A percentile compares a stretch with the other conserved stretches of the same genome.
Evolutionary conservation across 1,140 invertebrate species (phyloP).

Genomic region (Ctenoplectra terminalis): DNA sequence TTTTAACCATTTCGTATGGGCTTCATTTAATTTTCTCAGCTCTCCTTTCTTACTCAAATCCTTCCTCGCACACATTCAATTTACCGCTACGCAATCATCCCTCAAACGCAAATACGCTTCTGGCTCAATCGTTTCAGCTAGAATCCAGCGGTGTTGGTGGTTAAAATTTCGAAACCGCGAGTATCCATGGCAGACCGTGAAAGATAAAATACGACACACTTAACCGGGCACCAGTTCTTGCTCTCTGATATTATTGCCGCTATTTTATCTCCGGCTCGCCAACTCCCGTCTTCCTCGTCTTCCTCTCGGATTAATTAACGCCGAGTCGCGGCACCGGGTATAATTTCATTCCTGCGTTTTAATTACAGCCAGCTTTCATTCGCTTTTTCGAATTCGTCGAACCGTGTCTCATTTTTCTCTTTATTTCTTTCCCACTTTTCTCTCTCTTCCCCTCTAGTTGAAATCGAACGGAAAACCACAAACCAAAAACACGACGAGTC

Average conservation of each 20-base stretch:
- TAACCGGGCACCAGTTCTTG: constrained; percentile 40
- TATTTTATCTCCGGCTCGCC: constrained; percentile 43
- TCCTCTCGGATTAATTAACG: constrained; percentile 54
- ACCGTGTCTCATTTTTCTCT: too few species aligned
- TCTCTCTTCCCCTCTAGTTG: too few species aligned
- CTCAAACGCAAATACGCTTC: too few species aligned
- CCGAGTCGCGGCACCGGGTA: neutral
- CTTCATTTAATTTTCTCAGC: too few species aligned
- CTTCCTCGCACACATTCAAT: too few species aligned
- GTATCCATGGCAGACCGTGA: constrained; percentile 7
- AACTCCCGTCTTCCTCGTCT: neutral
- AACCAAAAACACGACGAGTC: too few species aligned
- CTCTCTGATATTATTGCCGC: constrained; percentile 42
- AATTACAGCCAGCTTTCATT: constrained; percentile 31
- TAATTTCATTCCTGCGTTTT: constrained; percentile 53
- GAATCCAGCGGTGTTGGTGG: neutral
- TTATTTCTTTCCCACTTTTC: too few species aligned
- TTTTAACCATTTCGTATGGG: too few species aligned
- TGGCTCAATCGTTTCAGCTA: too few species aligned
- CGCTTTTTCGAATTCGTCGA: neutral
- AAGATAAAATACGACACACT: constrained; percentile 50
- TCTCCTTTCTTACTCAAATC: too few species aligned
- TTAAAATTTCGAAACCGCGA: constrained; percentile 22
- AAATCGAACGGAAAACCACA: too few species aligned
- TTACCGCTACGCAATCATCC: neutral